Conservation (phyloP, 2,888 invertebrate genomes). For the Actias luna region DNA sequence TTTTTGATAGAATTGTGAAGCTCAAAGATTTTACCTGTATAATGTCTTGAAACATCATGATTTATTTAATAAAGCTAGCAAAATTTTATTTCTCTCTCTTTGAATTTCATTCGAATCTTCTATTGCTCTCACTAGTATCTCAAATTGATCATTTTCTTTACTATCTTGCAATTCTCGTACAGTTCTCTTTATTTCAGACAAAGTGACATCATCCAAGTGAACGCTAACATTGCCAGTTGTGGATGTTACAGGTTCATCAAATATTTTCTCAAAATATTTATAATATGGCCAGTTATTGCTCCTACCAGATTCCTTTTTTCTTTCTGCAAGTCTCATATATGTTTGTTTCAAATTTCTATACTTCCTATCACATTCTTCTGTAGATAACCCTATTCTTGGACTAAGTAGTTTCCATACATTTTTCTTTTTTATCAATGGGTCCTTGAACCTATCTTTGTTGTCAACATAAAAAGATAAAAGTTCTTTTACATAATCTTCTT, state of each 20-base stretch:
- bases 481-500: slow-evolving; percentile 61
- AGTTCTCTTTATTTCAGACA: slow-evolving; percentile 51
- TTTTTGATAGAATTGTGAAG: no score
- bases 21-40: slow-evolving; percentile 20
- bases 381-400: slow-evolving; percentile 52
- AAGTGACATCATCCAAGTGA: slow-evolving; percentile 40
- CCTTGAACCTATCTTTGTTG: slow-evolving; percentile 61
- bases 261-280: slow-evolving; percentile 66
- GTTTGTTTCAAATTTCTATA: slow-evolving; percentile 74
- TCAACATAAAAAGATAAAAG: slow-evolving; percentile 64
- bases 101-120: slow-evolving; percentile 70
- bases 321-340: slow-evolving; percentile 59
- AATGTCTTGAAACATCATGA: slow-evolving; percentile 29
- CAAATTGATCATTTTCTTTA: slow-evolving; percentile 57
- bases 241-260: slow-evolving; percentile 36
- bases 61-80: slow-evolving; percentile 58
- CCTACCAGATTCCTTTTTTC: slow-evolving; percentile 57
- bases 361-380: slow-evolving; percentile 69
- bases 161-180: slow-evolving; percentile 45
- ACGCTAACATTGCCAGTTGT: slow-evolving; percentile 26
- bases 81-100: slow-evolving; percentile 65
- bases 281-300: slow-evolving; percentile 67
- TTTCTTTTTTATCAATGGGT: slow-evolving; percentile 64
- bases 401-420: slow-evolving; percentile 59
- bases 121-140: slow-evolving; percentile 53